These are phyloP conservation scores for Amphiprion percula DNA, from an alignment of 2,113 vertebrate genomes.

Conservation along the genomic window DNA sequence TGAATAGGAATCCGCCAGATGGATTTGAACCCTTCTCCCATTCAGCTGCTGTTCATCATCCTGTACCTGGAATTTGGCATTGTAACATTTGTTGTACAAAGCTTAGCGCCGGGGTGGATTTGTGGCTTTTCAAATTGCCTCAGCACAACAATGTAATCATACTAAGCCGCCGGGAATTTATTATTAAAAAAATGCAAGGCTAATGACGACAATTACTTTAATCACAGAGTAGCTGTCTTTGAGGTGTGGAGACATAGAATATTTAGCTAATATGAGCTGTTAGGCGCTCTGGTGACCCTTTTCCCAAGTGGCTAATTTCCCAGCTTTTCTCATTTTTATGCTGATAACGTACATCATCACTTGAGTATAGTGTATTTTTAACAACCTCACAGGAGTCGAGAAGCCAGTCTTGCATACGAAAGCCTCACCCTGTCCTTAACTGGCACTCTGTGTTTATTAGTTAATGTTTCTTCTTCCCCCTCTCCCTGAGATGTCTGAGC, in stretches of 20 bases:
- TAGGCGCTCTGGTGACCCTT: constrained; percentile 58
- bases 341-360: constrained; percentile 27
- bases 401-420: constrained; percentile 35
- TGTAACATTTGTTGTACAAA: constrained; percentile 69
- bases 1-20: constrained; percentile 63
- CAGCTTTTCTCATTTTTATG: constrained; percentile 36
- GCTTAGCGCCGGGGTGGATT: constrained; percentile 67
- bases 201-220: constrained; percentile 74
- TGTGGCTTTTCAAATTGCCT: constrained; percentile 63
- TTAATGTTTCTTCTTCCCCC: constrained; percentile 5
- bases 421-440: constrained; percentile 37
- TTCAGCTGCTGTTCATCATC: constrained; percentile 67
- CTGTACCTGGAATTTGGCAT: constrained; percentile 72
- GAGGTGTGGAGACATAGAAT: constrained; percentile 51
- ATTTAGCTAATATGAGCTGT: constrained; percentile 64
- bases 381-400: constrained; percentile 20
- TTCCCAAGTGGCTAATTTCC: constrained; percentile 60
- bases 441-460: constrained; percentile 52
- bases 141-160: constrained; percentile 60
- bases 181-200: constrained; percentile 63
- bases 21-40: constrained; percentile 57
- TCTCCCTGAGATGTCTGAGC: constrained; percentile 57
- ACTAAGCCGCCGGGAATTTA: constrained; percentile 69
- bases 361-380: constrained; percentile 28
- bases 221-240: constrained; percentile 63